phyloP scores from a whole-genome alignment of 2,113 vertebrate genomes.

The Narcine bancroftii region DNA sequence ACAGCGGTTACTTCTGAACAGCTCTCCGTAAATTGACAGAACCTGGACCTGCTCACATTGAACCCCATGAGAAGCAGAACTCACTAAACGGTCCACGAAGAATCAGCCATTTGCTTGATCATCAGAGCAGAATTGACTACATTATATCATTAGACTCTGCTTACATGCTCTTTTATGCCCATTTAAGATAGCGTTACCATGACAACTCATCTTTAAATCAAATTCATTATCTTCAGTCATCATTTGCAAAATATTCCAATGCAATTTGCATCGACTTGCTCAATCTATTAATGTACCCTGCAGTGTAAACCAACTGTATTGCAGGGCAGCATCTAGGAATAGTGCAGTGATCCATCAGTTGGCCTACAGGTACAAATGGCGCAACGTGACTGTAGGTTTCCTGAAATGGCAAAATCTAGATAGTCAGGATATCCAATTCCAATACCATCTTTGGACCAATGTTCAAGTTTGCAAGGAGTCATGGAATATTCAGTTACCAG shows the following conservation, averaged over 20 bases:
- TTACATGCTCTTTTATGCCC: not conserved
- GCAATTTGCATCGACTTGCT: not conserved
- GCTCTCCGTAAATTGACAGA: not conserved
- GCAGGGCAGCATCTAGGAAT: not conserved
- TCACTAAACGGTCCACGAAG: not conserved
- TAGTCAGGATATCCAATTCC: not conserved
- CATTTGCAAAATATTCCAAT: not conserved
- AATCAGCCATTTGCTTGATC: not conserved
- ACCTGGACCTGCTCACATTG: not conserved
- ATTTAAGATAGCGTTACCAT: slow-evolving; percentile 22
- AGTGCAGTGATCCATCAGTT: not conserved
- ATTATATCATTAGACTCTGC: not conserved
- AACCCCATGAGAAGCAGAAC: not conserved
- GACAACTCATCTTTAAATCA: slow-evolving; percentile 23
- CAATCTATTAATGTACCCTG: not conserved
- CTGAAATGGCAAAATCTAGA: not conserved
- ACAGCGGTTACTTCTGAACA: not conserved
- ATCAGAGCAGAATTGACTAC: not conserved
- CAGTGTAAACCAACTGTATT: not conserved
- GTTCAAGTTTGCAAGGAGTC: not conserved
- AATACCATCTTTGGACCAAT: not conserved
- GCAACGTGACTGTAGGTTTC: not conserved
- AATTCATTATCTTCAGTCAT: slow-evolving; percentile 1
- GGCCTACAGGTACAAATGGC: not conserved
- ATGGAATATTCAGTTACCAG: not conserved